Evolutionary conservation across 2,113 vertebrate genomes (phyloP), one percentile per base, ranked within the genome.

Genomic region (Aleadryas rufinucha): DNA sequence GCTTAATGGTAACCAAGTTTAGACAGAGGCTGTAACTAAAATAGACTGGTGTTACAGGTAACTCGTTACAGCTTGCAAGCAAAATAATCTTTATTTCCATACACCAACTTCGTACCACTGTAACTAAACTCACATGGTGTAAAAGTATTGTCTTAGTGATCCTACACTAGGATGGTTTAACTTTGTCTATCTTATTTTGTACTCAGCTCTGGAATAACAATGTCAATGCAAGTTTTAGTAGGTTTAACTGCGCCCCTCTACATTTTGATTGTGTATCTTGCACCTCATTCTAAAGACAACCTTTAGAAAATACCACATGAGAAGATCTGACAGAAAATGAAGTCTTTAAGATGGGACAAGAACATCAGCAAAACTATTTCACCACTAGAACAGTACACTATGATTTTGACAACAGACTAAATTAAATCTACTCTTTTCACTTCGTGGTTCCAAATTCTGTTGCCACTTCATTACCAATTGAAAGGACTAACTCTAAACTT

Each of bases 71-170:
- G 11, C 53, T 45, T 78, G 20, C 47, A 84, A 68, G 65, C 14
- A 63, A 76, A 89, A 79, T 41, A 30, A 44, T 54, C 5, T 53
- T 44, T 53, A 78, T 23, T 81, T 71, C 20, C 24, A 74, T 15
- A 56, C 5, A 59, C 9, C 22, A 47, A 21, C 26, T 75, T 56
- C 0, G 0, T 33, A 56, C 3, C 12, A 52, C 5, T 47, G 33
- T 47, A 69, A 65, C 19, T 59, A 44, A 85, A 78, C 11, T 5
- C 18, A 66, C 8, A 24, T 6, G 6, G 13, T 49, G 7, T 44
- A 30, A 21, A 75, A 28, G 11, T 22, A 71, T 17, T 70, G 47
- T n/a, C 21, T 63, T 15, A 66, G 45, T 31, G 60, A 71, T 42
- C 23, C 24, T 35, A 15, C 7, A 26, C 3, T 11, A 44, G 0